Evolutionary conservation across 1,140 invertebrate species (phyloP), one percentile per base, ranked within the genome.

Genomic region (Euwallacea similis): DNA sequence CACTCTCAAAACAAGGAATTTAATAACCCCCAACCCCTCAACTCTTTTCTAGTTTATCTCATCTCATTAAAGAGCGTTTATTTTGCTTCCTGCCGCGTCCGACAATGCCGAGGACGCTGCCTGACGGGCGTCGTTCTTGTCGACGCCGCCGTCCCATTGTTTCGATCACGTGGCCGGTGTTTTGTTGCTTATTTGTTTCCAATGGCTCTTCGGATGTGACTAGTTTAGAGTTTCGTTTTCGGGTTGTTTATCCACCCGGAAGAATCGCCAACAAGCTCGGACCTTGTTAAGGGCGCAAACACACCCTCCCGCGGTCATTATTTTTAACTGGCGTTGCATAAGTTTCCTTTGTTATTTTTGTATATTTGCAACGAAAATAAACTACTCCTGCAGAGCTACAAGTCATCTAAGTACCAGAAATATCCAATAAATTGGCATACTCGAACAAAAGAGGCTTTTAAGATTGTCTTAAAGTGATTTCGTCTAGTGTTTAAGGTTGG

Each of bases 131-230:
- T 54, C 68, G 60, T 58, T 70, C 60, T 70, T 55, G 69, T 65
- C 58, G 11, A 15, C 21, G 63, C 56, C 69, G 61, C 13, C 62
- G 50, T 50, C 13, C 44, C 62, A 71, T 71, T 71, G 62, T 71
- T 59, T 13, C 33, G 46, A 53, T 60, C 69, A 71, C 69, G 69
- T 65, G 69, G 21, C 33, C 42, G 69, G 69, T 71, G 69, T 71
- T 71, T 65, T 71, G 69, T 71, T 71, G 54, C 69, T 65, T 71
- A 66, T 71, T 71, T 71, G 69, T 71, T 71, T 64, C 69, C 61
- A 71, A 71, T 65, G 42, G 61, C 42, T 56, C 47, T 42, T 64
- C 60, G 60, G 56, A 70, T 64, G 68, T 70, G 59, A 62, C 68
- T 70, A 62, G 53, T 70, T 63, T 63, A 43, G 50, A 70, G 60